A percentile compares a stretch with the other conserved stretches of the same genome.
Evolutionary conservation across 2,113 vertebrate species (phyloP).

Genomic region (Hemiprocne comata): DNA sequence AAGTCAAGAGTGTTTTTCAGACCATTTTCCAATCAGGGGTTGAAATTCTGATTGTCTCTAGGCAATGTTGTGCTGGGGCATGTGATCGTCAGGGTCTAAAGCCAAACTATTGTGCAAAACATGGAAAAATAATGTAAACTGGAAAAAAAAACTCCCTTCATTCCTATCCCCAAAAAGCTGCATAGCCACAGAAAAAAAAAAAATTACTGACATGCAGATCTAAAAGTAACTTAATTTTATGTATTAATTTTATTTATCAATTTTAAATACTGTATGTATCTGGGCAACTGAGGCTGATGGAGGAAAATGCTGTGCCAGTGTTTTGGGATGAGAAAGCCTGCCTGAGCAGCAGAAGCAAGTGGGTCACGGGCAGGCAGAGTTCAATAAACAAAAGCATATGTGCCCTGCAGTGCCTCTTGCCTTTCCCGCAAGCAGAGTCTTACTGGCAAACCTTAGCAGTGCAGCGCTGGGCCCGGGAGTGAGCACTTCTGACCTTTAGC

Average conservation of each 20-base stretch:
- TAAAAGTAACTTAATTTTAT: neutral
- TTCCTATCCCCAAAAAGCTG: neutral
- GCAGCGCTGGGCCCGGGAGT: neutral
- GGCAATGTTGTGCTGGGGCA: neutral
- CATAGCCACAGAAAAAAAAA: neutral
- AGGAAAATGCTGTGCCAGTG: neutral
- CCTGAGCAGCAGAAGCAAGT: slow-evolving; percentile 33
- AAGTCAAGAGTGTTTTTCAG: neutral
- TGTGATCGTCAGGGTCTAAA: neutral
- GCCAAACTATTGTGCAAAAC: neutral
- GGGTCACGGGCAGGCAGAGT: slow-evolving; percentile 44
- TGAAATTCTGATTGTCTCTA: neutral
- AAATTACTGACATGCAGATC: neutral
- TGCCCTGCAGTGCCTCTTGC: slow-evolving; percentile 40
- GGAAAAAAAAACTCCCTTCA: rapidly evolving
- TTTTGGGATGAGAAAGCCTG: neutral
- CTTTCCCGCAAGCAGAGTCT: slow-evolving; percentile 36
- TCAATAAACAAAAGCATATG: slow-evolving; percentile 57
- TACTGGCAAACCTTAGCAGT: neutral
- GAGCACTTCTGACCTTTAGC: slow-evolving; percentile 40
- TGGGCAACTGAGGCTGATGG: neutral
- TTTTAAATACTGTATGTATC: neutral
- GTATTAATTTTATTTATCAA: neutral
- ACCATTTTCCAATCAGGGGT: neutral
- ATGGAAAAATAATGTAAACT: neutral